phyloP scores from a whole-genome alignment of 2,797 vertebrate species.

The Sphenopsis melanotis region DNA sequence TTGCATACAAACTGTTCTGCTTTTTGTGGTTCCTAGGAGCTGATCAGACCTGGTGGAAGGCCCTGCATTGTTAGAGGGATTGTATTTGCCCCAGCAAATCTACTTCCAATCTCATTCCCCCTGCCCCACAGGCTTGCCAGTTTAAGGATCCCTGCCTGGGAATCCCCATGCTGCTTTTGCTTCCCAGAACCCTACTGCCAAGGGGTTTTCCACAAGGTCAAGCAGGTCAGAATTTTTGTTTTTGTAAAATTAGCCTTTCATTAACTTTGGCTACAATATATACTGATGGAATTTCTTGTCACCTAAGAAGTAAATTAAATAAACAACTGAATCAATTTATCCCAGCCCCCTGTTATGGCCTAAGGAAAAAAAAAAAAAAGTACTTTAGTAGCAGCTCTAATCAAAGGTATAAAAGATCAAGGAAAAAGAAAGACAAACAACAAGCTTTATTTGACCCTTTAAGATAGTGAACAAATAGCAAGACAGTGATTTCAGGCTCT shows the following conservation, averaged over 20 bases:
- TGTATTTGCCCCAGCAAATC: not conserved
- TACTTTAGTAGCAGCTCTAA: not conserved
- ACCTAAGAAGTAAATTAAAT: not conserved
- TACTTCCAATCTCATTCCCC: not conserved
- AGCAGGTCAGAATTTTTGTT: not conserved
- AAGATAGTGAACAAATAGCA: not conserved
- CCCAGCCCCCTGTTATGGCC: not conserved
- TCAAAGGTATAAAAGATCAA: not conserved
- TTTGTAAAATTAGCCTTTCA: not conserved
- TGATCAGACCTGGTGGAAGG: accelerated
- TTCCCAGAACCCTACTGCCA: not conserved
- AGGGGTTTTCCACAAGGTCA: not conserved
- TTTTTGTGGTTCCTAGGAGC: not conserved
- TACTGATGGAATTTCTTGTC: not conserved
- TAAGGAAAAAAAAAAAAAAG: not conserved
- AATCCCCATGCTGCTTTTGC: not conserved
- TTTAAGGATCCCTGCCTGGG: not conserved
- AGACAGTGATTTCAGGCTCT: not conserved
- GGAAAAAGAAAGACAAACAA: not conserved
- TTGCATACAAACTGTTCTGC: not conserved
- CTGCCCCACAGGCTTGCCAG: not conserved
- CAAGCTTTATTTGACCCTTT: not conserved
- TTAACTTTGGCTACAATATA: not conserved
- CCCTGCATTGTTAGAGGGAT: not conserved
- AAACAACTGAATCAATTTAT: not conserved